Base-by-base conservation (phyloP, 2,888 invertebrate genomes). In the Leucophenga maculata region DNA sequence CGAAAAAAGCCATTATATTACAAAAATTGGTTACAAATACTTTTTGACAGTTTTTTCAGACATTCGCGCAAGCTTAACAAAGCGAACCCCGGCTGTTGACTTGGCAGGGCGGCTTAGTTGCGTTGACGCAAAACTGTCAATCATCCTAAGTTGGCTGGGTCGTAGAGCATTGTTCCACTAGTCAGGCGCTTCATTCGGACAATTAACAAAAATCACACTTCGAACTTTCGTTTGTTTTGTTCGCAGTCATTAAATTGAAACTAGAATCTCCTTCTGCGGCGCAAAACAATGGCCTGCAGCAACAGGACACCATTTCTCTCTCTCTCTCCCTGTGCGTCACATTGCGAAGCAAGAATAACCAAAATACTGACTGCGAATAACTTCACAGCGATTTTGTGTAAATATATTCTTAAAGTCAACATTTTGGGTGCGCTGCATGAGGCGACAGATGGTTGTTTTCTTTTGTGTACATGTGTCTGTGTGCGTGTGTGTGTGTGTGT, bases 151-250 rank as follows among this genome's bases (percentile, higher is more conserved):
- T 1, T 39, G 11, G 8, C 39, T 39, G 11, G 39, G 39, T 39
- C 39, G 39, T 9, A 39, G 6, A 6, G 39, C 39, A 39, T 39
- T 39, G 39, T 39, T 39, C 39, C 8, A 39, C 14, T n/a, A 50
- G 50, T 13, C 50, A 18, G n/a, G 50, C 50, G 50, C 50, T 50
- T 16, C 50, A 13, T n/a, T 44, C 14, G 20, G 62, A n/a, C 48
- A 64, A 46, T 64, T 64, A 48, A 46, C 62, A 46, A 64, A 64
- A 64, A 46, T 64, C 62, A 64, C 62, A 64, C 62, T 64, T 64
- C 18, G 48, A 44, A 48, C 22, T 64, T 64, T 26, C 18, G 44
- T 46, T 62, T 14, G 11, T 20, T 20, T 14, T 26, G 54, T 31
- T 59, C 13, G 32, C 54, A 16, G 65, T 13, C 32, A 65, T 20